Evolutionary conservation across 2,113 vertebrate species (phyloP).

Genomic region (Channa maculata): DNA sequence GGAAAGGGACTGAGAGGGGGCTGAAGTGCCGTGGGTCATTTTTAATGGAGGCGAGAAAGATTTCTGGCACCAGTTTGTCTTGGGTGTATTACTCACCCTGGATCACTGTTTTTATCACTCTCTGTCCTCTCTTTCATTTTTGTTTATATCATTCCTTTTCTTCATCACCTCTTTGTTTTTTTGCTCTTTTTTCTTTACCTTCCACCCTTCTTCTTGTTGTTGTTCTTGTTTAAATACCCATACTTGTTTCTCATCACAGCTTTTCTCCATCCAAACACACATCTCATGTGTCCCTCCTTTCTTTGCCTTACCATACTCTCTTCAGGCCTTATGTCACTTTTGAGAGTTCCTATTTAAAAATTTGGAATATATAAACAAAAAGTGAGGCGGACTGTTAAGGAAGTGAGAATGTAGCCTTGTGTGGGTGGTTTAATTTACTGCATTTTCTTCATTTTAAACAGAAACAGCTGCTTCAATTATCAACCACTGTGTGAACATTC

Average conservation of each 20-base stretch:
- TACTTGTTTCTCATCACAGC: not conserved
- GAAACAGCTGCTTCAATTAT: conserved; percentile 7
- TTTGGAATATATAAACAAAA: conserved; percentile 1
- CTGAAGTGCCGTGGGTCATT: conserved; percentile 42
- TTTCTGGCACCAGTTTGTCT: conserved; percentile 54
- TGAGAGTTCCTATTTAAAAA: too few species aligned
- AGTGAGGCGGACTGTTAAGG: not conserved
- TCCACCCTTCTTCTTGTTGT: not conserved
- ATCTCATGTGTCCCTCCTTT: conserved; percentile 1
- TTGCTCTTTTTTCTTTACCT: not conserved
- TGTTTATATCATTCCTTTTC: not conserved
- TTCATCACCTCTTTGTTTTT: not conserved
- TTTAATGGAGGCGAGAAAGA: conserved; percentile 56
- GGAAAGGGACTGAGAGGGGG: conserved; percentile 37
- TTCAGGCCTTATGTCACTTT: conserved; percentile 33
- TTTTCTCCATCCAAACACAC: not conserved
- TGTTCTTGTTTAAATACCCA: not conserved
- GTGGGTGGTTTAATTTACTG: conserved; percentile 21
- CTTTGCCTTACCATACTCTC: conserved; percentile 12
- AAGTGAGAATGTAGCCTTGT: not conserved
- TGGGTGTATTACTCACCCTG: conserved; percentile 20
- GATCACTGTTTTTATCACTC: conserved; percentile 5
- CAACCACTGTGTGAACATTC: not conserved
- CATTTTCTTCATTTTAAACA: conserved; percentile 18
- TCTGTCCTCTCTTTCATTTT: conserved; percentile 2